phyloP scores from a whole-genome alignment of 2,113 vertebrate species.

The Mungos mungo region DNA sequence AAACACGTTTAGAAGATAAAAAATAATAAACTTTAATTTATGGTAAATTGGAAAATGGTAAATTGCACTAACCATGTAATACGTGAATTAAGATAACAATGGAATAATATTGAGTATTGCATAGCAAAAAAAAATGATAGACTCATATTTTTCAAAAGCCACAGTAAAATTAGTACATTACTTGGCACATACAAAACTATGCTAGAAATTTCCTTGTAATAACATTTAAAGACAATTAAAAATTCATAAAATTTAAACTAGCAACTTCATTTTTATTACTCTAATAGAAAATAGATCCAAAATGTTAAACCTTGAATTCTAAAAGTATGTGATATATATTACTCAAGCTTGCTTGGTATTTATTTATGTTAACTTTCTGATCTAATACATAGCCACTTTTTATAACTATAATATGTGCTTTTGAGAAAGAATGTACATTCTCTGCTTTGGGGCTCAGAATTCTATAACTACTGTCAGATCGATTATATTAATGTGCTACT shows the following conservation, averaged over 20 bases:
- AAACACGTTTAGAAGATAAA: neutral
- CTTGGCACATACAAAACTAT: neutral
- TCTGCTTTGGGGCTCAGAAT: neutral
- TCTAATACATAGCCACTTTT: neutral
- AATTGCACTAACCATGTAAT: neutral
- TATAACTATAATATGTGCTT: neutral
- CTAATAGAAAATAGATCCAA: neutral
- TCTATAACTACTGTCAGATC: neutral
- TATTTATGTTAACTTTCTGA: neutral
- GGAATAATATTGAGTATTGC: neutral
- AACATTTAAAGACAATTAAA: neutral
- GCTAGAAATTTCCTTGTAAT: neutral
- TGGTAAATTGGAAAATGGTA: neutral
- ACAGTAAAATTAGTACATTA: neutral
- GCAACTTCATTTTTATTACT: neutral
- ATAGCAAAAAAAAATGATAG: neutral
- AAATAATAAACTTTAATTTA: neutral
- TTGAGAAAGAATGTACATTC: neutral
- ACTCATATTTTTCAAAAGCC: neutral
- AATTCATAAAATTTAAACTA: neutral
- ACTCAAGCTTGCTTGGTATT: neutral
- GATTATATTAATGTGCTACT: neutral
- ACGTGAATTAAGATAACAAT: neutral
- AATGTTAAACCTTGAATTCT: neutral
- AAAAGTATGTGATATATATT: neutral